Evolutionary conservation across 2,797 vertebrate genomes (phyloP), one percentile per base, ranked within the genome.

Genomic region (Sebastes reedi): DNA sequence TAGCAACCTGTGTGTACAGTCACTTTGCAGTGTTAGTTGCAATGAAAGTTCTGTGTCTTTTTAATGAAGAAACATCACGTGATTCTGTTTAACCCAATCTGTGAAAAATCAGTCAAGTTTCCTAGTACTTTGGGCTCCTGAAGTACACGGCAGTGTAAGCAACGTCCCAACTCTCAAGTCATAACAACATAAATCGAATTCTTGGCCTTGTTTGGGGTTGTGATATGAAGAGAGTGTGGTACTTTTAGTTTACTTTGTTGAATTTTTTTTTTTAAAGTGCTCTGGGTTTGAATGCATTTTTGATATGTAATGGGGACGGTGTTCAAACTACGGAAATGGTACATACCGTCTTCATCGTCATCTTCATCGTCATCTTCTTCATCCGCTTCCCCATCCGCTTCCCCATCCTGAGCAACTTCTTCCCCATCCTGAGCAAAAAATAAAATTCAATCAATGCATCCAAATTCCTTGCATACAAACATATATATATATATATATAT

Each of bases 351-450:
- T 25, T 95, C 95, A 3, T 95, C 92, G 16, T 95, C 94, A 30
- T 97, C 96, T 0, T 96, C 93, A 0, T 95, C 95, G 0, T 97
- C 96, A 8, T 97, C 97, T 1, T 96, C 96, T 9, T 97, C 96
- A 1, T 97, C 96, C 8, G 96, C 97, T 7, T 98, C 97, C 2
- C 95, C 97, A 65, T 97, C 97, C 65, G 94, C 97, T 7, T 98
- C 97, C 2, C 95, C 97, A 65, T 97, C 97, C 68, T 94, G 96
- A 80, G 94, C 95, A 14, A 97, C 94, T 39, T 97, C 97, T 93
- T 97, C 97, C 95, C 11, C 36, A 36, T 97, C 94, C 93, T 96
- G 82, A n/a, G 71, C 75, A n/a, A 79, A 84, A 42, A 82, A 56
- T 24, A 16, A 36, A 8, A 79, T 1, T 58, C 79, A 18, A 18